Percentiles rank a stretch among this genome's conserved stretches.
phyloP scores from a whole-genome alignment of 2,797 vertebrate genomes.

The Potorous gilbertii region DNA sequence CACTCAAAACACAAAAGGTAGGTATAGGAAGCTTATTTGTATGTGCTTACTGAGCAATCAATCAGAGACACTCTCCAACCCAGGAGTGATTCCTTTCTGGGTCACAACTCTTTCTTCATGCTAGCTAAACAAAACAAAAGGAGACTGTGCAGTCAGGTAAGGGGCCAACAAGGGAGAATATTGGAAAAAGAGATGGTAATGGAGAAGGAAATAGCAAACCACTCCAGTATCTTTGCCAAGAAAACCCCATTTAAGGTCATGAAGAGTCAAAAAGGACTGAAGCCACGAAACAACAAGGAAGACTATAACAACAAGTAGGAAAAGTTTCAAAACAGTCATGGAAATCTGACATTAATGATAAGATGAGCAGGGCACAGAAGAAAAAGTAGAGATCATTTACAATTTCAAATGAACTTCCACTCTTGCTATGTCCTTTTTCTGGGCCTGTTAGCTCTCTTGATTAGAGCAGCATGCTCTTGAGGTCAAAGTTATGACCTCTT shows the following conservation, averaged over 20 bases:
- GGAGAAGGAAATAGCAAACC: background rate
- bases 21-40: background rate
- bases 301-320: background rate
- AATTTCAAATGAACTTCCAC: background rate
- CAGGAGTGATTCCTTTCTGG: background rate
- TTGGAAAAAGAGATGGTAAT: background rate
- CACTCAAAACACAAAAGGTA: background rate
- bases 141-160: background rate
- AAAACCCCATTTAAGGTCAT: background rate
- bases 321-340: background rate
- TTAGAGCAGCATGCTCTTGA: background rate
- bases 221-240: background rate
- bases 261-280: background rate
- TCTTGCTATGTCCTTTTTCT: background rate
- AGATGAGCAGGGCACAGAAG: background rate
- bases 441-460: background rate
- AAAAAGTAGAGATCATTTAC: background rate
- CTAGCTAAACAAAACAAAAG: background rate
- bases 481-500: background rate
- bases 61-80: background rate
- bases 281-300: background rate
- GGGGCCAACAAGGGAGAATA: background rate
- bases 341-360: background rate
- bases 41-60: background rate
- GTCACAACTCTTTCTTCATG: background rate